Evolutionary conservation across 2,888 invertebrate species (phyloP).

Genomic region (Seira musarum): DNA sequence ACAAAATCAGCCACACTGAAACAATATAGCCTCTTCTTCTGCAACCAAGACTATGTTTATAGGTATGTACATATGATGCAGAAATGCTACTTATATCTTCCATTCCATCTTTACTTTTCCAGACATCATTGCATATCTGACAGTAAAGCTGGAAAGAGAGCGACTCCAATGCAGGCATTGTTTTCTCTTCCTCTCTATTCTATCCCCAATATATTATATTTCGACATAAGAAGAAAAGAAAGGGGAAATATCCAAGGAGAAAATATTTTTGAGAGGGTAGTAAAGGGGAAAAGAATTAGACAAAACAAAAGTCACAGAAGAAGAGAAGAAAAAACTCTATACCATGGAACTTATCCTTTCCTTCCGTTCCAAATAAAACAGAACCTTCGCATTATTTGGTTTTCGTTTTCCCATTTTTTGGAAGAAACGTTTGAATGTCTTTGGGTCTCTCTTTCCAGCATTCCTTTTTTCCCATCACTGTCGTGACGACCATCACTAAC

Average conservation of each 20-base stretch:
- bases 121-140: background rate
- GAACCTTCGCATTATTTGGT: constrained; percentile 53
- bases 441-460: constrained; percentile 15
- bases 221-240: constrained; percentile 35
- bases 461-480: constrained; percentile 23
- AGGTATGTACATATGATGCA: background rate
- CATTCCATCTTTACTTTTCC: background rate
- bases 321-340: constrained; percentile 20
- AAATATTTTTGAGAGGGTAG: constrained; percentile 5
- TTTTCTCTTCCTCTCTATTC: background rate
- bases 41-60: background rate
- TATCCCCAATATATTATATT: constrained; percentile 41
- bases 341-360: constrained; percentile 56
- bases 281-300: constrained; percentile 12
- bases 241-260: constrained; percentile 14
- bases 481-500: constrained; percentile 46
- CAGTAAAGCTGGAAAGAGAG: background rate
- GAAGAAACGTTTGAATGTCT: constrained; percentile 31
- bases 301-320: constrained; percentile 7
- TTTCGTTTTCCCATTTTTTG: constrained; percentile 43
- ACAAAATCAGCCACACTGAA: background rate
- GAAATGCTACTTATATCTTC: background rate
- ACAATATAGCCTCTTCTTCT: background rate
- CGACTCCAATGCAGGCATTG: background rate
- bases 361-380: constrained; percentile 54